Evolutionary conservation across 2,113 vertebrate genomes (phyloP), one percentile per base, ranked within the genome.

Genomic region (Myotis yumanensis): DNA sequence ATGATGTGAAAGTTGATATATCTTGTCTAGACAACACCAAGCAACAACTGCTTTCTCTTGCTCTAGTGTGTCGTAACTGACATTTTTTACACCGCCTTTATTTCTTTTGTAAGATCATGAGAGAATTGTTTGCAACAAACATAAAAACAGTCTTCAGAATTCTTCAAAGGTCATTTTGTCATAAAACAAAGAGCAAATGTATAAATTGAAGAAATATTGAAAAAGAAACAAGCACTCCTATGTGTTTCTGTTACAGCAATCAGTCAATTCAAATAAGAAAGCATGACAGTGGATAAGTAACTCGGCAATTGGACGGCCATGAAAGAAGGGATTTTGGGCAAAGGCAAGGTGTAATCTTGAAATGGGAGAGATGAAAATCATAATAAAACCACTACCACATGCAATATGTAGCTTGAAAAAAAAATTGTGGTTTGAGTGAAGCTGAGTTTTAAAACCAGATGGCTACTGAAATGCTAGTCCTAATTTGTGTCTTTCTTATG

Each of bases 81-180:
- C 68, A 30, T n/a, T 66, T 86, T 52, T 69, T 88, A 80, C n/a
- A 73, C 12, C 51, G 23, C 62, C 37, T 89, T 91, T 12, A 59
- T 68, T 91, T 85, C 18, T 59, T 66, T 73, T 86, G 59, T 77
- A 91, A 91, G 91, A 91, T 40, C 28, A 48, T 25, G 57, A 91
- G 66, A 68, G 25, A 82, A 76, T 71, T 37, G 30, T 93, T 69
- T 86, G 23, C 2, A 94, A 52, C 16, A 86, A 52, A 46, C 30
- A 35, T 37, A 35, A 69, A 87, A 93, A 57, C 10, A 48, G 46
- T 52, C 52, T 54, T 93, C 46, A 82, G 51, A 89, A 23, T 71
- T 79, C 43, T 85, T 84, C 52, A 62, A 43, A 90, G 64, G 0
- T 85, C 69, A 62, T 91, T 93, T 87, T 59, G 30, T 84, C 75